phyloP scores from a whole-genome alignment of 1,140 invertebrate genomes.

The Zaprionus vittiger region DNA sequence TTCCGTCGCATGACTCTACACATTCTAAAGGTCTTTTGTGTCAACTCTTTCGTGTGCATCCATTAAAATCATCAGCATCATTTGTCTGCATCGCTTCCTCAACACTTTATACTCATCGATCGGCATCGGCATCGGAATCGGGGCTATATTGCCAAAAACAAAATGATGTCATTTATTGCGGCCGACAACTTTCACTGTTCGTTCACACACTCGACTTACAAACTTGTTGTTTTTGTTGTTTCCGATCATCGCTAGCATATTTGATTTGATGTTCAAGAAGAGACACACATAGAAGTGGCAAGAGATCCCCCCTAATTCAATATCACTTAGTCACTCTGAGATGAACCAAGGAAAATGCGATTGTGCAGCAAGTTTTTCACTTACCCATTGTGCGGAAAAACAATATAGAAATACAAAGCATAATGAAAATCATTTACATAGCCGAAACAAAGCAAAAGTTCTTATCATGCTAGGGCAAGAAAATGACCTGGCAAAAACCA shows the following conservation, averaged over 20 bases:
- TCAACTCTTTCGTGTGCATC: constrained; percentile 43
- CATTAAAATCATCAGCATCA: constrained; percentile 25
- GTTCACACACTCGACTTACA: constrained; percentile 47
- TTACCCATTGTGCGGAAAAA: constrained; percentile 48
- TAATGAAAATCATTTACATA: constrained; percentile 35
- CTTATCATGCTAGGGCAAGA: constrained; percentile 35
- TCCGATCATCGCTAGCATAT: constrained; percentile 38
- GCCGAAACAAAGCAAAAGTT: constrained; percentile 36
- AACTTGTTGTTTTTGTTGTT: constrained; percentile 14
- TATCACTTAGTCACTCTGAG: constrained; percentile 10
- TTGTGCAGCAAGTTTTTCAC: constrained; percentile 28
- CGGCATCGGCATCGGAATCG: constrained; percentile 32
- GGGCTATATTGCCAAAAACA: constrained; percentile 56
- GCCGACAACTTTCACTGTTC: constrained; percentile 74
- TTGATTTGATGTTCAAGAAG: constrained; percentile 57
- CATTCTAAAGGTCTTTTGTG: constrained; percentile 53
- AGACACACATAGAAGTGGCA: constrained; percentile 9
- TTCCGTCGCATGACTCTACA: constrained; percentile 67
- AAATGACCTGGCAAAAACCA: constrained; percentile 34
- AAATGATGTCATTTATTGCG: constrained; percentile 79
- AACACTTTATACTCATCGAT: constrained; percentile 35
- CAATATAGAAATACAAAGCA: constrained; percentile 41
- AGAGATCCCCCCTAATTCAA: constrained; percentile 5
- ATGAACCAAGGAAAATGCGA: not conserved
- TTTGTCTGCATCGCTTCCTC: constrained; percentile 21